Conservation (phyloP, 1,140 invertebrate genomes). For the Cataglyphis hispanica region DNA sequence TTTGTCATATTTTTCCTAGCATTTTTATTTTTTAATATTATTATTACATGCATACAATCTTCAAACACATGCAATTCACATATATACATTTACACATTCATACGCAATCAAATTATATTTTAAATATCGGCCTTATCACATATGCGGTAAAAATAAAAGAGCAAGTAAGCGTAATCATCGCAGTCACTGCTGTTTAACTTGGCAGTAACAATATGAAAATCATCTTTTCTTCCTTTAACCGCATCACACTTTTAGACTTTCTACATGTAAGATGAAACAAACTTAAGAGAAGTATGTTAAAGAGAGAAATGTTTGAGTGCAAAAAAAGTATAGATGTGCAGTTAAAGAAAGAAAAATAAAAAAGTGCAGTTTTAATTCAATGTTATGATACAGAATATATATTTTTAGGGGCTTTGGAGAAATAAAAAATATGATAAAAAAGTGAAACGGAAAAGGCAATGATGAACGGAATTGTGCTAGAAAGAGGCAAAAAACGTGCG, state of each 20-base stretch:
- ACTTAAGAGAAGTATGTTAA: too few species aligned
- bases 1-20: neutral
- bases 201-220: neutral
- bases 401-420: neutral
- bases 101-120: conserved; percentile 32
- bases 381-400: conserved; percentile 8
- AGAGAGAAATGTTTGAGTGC: neutral
- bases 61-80: conserved; percentile 15
- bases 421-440: conserved; percentile 4
- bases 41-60: neutral
- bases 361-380: neutral
- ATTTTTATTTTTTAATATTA: conserved; percentile 18
- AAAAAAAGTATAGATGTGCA: neutral
- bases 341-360: conserved; percentile 39
- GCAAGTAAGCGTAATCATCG: conserved; percentile 78
- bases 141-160: conserved; percentile 67
- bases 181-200: conserved; percentile 24
- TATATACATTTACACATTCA: neutral
- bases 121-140: conserved; percentile 66
- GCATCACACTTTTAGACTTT: neutral
- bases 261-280: neutral
- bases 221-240: conserved; percentile 32
- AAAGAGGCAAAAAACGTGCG: neutral
- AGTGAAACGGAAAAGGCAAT: neutral
- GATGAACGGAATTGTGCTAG: neutral